phyloP scores from a whole-genome alignment of 2,888 invertebrate species.

The Trissonchulus latispiculum region DNA sequence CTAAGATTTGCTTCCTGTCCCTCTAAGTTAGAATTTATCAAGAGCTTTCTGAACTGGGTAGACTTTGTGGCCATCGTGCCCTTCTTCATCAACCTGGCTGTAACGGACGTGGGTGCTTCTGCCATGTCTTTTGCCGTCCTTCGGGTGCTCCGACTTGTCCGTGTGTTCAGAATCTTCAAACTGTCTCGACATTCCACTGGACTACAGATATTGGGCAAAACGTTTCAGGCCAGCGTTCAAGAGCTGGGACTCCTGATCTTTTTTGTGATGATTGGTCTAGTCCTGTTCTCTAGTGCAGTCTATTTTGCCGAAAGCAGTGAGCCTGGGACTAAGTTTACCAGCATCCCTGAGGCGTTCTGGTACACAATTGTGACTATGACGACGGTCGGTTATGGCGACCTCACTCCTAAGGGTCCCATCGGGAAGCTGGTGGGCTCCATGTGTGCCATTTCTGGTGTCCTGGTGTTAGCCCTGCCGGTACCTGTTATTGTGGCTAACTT shows the following conservation, averaged over 20 bases:
- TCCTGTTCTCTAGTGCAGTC: constrained; percentile 48
- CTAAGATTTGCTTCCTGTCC: constrained; percentile 49
- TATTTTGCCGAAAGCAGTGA: constrained; percentile 49
- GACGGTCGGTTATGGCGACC: constrained; percentile 47
- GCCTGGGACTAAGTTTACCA: constrained; percentile 39
- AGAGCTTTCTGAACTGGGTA: constrained; percentile 49
- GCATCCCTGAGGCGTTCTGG: constrained; percentile 47
- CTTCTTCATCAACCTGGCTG: constrained; percentile 48
- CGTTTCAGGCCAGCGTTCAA: constrained; percentile 49
- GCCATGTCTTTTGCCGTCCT: constrained; percentile 50
- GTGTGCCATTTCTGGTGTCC: constrained; percentile 48
- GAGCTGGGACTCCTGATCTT: constrained; percentile 49
- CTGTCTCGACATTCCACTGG: constrained; percentile 50
- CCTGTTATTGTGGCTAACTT: constrained; percentile 50
- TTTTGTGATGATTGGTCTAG: constrained; percentile 47
- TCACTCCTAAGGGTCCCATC: constrained; percentile 44
- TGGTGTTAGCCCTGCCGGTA: constrained; percentile 49
- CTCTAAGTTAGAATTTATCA: constrained; percentile 46
- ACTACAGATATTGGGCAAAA: constrained; percentile 50
- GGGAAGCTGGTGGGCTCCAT: constrained; percentile 47
- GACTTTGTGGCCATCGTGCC: constrained; percentile 50
- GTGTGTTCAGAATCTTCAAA: constrained; percentile 48
- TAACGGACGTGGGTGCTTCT: background rate
- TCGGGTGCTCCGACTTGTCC: constrained; percentile 47
- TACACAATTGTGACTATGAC: constrained; percentile 50